Percentiles rank a stretch among this genome's conserved stretches.
Evolutionary conservation across 2,888 invertebrate genomes (phyloP).

Genomic region (Tachystola acroxantha): DNA sequence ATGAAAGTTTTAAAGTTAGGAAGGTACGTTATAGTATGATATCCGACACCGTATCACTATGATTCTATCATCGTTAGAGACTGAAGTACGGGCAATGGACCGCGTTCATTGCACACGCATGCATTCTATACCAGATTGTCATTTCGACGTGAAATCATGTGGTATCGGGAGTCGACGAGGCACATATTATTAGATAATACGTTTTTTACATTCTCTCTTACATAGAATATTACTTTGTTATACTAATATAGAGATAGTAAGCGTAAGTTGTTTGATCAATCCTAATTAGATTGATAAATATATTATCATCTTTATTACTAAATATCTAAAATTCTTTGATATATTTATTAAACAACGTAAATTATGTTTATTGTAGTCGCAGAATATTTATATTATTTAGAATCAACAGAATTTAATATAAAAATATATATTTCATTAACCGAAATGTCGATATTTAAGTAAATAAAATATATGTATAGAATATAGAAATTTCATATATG

Average conservation of each 20-base stretch:
- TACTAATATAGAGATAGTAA: conserved; percentile 71
- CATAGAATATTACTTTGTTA: conserved; percentile 57
- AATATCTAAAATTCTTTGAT: conserved; percentile 30
- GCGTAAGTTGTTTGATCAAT: conserved; percentile 65
- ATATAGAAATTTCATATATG: conserved; percentile 14
- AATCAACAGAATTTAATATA: conserved; percentile 32
- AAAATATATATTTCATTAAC: conserved; percentile 45
- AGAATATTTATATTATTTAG: conserved; percentile 28
- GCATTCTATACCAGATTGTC: too few species aligned
- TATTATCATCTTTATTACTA: conserved; percentile 28
- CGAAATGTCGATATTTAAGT: conserved; percentile 20
- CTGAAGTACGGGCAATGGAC: conserved; percentile 17
- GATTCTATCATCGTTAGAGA: conserved; percentile 22
- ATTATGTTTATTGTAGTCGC: conserved; percentile 20
- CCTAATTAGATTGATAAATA: conserved; percentile 41
- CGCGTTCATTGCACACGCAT: conserved; percentile 14
- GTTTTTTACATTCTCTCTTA: conserved; percentile 52
- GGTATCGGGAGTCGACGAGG: conserved; percentile 58
- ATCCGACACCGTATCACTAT: conserved; percentile 54
- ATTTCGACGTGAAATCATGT: conserved; percentile 17
- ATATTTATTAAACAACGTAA: conserved; percentile 18
- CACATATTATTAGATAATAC: conserved; percentile 59
- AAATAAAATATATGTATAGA: conserved; percentile 21
- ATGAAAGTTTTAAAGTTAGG: conserved; percentile 31
- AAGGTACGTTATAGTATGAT: conserved; percentile 41